Evolutionary conservation across 2,797 vertebrate genomes (phyloP), one percentile per base, ranked within the genome.

Genomic region (Melanotaenia nigrans): DNA sequence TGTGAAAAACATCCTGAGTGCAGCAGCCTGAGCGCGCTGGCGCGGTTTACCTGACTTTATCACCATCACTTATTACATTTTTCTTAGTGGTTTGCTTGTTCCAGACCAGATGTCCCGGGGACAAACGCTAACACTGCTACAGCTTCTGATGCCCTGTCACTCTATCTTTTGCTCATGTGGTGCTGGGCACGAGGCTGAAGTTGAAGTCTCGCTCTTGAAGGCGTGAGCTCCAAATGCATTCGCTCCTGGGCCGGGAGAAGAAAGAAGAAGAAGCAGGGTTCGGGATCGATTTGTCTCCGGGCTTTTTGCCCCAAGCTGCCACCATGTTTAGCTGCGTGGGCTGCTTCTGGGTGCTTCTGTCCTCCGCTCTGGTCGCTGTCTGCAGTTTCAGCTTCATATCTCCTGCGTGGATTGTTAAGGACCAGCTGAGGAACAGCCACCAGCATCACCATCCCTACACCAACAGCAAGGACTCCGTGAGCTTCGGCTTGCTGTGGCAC

Each of bases 291-390:
- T 88, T 87, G 86, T 91, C 86, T 84, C 86, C 89, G 84, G 88
- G 91, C 78, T 92, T 90, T 68, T 63, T 81, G 85, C 93, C 93
- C 92, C 93, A 85, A 65, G 92, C 91, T 72, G 93, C 90, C 89
- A 95, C 89, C 92, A 96, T 96, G 96, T 95, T 96, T 92, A 95
- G 95, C 93, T 95, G 96, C 40, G 96, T 97, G 92, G 96, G 96
- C 73, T 96, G 96, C 87, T 96, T 97, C 84, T 97, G 96, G 96
- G 95, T 95, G 84, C 95, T 97, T 74, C 93, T 97, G 62, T 96
- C 96, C 82, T 95, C 94, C 76, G 95, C 94, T 76, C 92, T 97
- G 87, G 89, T 96, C 71, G 95, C 95, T 61, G 92, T 96, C 30
- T 97, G 96, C 92, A 95, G 94, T 55, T 94, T 96, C 91, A 96